Conservation (phyloP, 2,797 vertebrate species). For the Pangasius djambal region DNA sequence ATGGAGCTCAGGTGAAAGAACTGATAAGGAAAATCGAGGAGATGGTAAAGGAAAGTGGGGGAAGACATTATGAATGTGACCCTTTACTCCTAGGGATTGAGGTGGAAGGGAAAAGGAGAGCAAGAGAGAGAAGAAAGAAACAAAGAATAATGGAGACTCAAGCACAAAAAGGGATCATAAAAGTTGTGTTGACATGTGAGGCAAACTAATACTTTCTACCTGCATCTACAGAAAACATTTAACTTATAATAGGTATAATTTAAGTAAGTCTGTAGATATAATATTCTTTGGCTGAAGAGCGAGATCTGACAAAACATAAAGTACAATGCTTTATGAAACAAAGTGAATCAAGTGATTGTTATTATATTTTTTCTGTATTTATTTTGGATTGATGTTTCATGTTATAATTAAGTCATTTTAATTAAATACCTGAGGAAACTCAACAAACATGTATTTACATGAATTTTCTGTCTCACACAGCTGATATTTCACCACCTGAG, state of each 20-base stretch:
- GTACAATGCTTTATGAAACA: neutral
- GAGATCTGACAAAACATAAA: neutral
- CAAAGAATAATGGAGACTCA: constrained; percentile 77
- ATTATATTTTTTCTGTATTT: constrained; percentile 1
- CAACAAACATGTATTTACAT: neutral
- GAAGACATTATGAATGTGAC: constrained; percentile 60
- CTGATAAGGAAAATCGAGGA: constrained; percentile 71
- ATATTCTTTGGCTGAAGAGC: neutral
- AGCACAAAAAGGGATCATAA: constrained; percentile 71
- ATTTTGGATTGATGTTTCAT: neutral
- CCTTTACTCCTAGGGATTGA: constrained; percentile 63
- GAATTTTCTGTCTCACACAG: constrained; percentile 51
- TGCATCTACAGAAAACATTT: neutral
- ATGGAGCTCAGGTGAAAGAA: constrained; percentile 68
- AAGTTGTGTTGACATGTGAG: constrained; percentile 71
- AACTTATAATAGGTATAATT: neutral
- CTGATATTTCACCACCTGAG: constrained; percentile 62
- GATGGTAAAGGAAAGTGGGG: constrained; percentile 63
- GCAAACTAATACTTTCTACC: constrained; percentile 12
- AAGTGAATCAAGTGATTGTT: neutral
- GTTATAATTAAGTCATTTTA: neutral
- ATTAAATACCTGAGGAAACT: neutral
- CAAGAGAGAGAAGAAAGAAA: constrained; percentile 75
- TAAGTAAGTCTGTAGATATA: neutral
- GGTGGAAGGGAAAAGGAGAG: constrained; percentile 68